These are phyloP conservation scores for Tragelaphus scriptus DNA, from an alignment of 2,113 vertebrate genomes.

Conservation along the genomic window DNA sequence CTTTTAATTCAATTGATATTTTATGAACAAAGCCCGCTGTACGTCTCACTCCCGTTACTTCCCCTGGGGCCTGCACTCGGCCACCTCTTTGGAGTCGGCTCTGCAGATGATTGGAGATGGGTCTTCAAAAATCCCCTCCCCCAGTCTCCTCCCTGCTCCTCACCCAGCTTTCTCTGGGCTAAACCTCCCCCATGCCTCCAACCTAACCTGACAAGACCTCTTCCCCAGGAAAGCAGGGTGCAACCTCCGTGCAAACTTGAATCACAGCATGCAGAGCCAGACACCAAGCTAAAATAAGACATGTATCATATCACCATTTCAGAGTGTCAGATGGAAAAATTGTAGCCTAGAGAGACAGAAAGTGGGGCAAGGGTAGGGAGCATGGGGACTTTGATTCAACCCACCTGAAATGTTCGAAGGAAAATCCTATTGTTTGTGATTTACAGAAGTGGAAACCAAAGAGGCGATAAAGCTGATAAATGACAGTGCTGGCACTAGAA, in stretches of 20 bases:
- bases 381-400: not conserved
- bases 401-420: not conserved
- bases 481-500: not conserved
- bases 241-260: slow-evolving; percentile 1
- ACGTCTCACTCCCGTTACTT: not conserved
- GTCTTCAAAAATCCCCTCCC: not conserved
- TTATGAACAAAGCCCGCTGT: not conserved
- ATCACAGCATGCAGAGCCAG: slow-evolving; percentile 12
- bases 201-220: slow-evolving; percentile 23
- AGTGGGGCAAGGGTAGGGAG: slow-evolving; percentile 37
- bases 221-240: slow-evolving; percentile 43
- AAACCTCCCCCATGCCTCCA: not conserved
- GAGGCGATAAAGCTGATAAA: not conserved
- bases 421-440: not conserved
- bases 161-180: not conserved
- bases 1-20: not conserved
- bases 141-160: not conserved
- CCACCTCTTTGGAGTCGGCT: not conserved
- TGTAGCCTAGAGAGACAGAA: slow-evolving; percentile 56
- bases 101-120: not conserved
- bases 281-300: slow-evolving; percentile 67
- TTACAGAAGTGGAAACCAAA: not conserved
- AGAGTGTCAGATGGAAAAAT: slow-evolving; percentile 40
- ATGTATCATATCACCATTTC: not conserved
- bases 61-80: rapidly evolving